Evolutionary conservation across 30 jellyfish, hydroid and myxozoan genomes (phyloP).

Genomic region (Nemopilema nomurai): DNA sequence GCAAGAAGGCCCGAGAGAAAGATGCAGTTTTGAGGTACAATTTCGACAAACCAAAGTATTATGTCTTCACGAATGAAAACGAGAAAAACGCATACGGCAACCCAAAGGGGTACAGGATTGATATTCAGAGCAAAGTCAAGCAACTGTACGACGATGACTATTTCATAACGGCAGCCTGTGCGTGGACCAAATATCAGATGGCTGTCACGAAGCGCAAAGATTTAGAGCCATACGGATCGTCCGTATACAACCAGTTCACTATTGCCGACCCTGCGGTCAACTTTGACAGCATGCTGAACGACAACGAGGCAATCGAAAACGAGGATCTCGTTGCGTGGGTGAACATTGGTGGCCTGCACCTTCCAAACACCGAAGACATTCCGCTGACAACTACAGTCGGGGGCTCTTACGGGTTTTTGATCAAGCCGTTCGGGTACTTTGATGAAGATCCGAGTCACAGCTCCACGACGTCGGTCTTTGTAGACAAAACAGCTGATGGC

Average conservation of each 20-base stretch:
- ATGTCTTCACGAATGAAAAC: constrained; percentile 53
- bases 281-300: constrained; percentile 48
- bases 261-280: constrained; percentile 54
- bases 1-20: constrained; percentile 58
- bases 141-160: constrained; percentile 61
- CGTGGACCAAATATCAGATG: constrained; percentile 68
- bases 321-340: constrained; percentile 83
- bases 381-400: constrained; percentile 66
- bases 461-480: constrained; percentile 50
- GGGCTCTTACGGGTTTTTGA: constrained; percentile 39
- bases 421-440: constrained; percentile 66
- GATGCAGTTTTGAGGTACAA: constrained; percentile 70
- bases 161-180: constrained; percentile 20
- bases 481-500: constrained; percentile 36
- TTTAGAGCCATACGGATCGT: constrained; percentile 42
- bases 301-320: constrained; percentile 64
- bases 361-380: constrained; percentile 70
- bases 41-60: constrained; percentile 72
- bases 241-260: constrained; percentile 46
- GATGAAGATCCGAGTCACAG: constrained; percentile 71
- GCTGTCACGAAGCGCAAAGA: constrained; percentile 63
- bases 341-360: constrained; percentile 65
- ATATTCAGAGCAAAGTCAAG: constrained; percentile 50
- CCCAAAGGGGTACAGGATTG: constrained; percentile 71
- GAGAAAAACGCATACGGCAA: constrained; percentile 61